Base-by-base conservation (phyloP, 2,888 invertebrate genomes). In the Andrena bicolor region DNA sequence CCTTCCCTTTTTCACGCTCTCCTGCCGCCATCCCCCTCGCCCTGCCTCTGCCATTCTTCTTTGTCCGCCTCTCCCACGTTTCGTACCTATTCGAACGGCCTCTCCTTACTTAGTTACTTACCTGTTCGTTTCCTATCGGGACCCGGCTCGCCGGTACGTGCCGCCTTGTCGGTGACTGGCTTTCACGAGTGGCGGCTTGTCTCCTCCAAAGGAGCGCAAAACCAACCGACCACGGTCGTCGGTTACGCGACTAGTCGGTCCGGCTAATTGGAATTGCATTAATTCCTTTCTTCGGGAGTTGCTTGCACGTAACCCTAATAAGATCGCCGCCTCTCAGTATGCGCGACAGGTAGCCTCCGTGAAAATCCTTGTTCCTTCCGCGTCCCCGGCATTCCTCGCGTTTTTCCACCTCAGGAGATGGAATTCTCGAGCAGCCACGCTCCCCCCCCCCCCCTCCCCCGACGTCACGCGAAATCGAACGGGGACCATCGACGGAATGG, bases 231-330 rank as follows among this genome's bases (percentile, higher is more conserved):
- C 76, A 80, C 80, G 73, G 49, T 35, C 79, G 72, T 35, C 79
- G 72, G 84, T 81, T 79, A 71, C 80, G 81, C 72, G 79, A 76
- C 77, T 76, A 78, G 76, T 74, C 85, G 78, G 69, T 68, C 71
- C 74, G 77, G 86, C 85, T 91, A 90, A 92, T 91, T 90, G 87
- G 88, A 90, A 90, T 91, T 90, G 87, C 88, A 89, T 91, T 90
- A 89, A 90, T 88, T 86, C 87, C 86, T 87, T 89, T 88, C 87
- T 86, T 86, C 85, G 68, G 48, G 68, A 72, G 35, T 70, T 65
- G 82, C 72, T 71, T 79, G 72, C 70, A 49, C 74, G 78, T 66
- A 82, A 77, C 77, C 76, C 80, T 85, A 85, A 87, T 87, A 87
- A 87, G 84, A 86, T 80, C 80, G 78, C 76, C 70, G 79, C 75